Conservation (phyloP, 1,140 invertebrate species). For the Globodera ellingtonae region DNA sequence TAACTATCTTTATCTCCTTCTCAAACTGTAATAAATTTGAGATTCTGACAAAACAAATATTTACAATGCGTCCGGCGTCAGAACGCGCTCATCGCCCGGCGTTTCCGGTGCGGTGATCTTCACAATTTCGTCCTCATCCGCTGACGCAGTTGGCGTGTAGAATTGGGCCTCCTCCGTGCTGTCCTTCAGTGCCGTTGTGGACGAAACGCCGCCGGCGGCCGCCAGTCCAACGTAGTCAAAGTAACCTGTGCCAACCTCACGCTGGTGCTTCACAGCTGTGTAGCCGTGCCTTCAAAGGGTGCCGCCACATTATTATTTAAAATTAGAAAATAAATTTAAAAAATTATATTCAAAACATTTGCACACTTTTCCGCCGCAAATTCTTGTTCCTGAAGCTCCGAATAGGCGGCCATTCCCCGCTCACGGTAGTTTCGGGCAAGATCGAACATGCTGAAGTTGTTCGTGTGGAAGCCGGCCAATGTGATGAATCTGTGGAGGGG, state of each 20-base stretch:
- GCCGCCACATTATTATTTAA: constrained; percentile 28
- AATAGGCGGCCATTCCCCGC: constrained; percentile 66
- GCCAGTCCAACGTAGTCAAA: constrained; percentile 65
- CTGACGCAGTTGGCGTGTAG: constrained; percentile 58
- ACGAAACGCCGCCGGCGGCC: constrained; percentile 63
- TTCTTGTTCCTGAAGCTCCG: constrained; percentile 65
- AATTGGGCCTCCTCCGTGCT: constrained; percentile 67
- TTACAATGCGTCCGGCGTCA: constrained; percentile 61
- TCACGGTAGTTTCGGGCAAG: constrained; percentile 63
- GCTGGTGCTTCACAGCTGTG: constrained; percentile 67
- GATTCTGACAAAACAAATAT: background rate
- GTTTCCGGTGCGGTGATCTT: constrained; percentile 55
- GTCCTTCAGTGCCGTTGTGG: constrained; percentile 63
- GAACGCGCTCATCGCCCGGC: constrained; percentile 59
- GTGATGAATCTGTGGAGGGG: constrained; percentile 62
- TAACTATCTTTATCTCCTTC: too few species aligned
- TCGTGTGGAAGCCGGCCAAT: constrained; percentile 66
- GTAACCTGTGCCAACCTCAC: constrained; percentile 67
- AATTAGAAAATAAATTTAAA: constrained; percentile 16
- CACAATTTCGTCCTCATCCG: constrained; percentile 64
- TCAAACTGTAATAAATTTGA: too few species aligned
- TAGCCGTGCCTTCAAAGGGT: constrained; percentile 58
- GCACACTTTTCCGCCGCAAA: constrained; percentile 63
- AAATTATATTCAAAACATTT: background rate
- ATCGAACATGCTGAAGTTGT: constrained; percentile 66